These are phyloP conservation scores for Drosophila kikkawai DNA, from an alignment of 1,140 invertebrate genomes.

Conservation along the genomic window DNA sequence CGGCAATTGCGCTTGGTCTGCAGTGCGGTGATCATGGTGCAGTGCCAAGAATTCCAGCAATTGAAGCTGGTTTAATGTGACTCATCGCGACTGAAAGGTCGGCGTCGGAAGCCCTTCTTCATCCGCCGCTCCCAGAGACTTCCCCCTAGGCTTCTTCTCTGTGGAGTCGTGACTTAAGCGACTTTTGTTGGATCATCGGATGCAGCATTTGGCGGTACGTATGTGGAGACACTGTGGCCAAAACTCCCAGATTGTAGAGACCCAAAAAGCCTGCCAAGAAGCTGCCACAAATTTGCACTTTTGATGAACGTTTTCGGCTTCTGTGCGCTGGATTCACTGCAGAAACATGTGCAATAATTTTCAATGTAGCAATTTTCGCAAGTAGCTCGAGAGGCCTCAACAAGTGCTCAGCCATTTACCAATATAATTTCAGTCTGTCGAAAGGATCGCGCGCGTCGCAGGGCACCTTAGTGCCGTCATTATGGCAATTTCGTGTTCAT, in stretches of 20 bases:
- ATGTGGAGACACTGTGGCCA: slow-evolving; percentile 16
- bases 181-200: slow-evolving; percentile 50
- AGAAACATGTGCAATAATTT: slow-evolving; percentile 60
- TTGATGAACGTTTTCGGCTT: slow-evolving; percentile 61
- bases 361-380: slow-evolving; percentile 32
- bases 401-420: slow-evolving; percentile 62
- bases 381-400: slow-evolving; percentile 60
- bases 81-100: not conserved
- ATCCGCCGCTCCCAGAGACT: too few species aligned
- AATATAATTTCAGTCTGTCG: slow-evolving; percentile 55
- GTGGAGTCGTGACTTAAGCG: slow-evolving; percentile 55
- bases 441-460: slow-evolving; percentile 21
- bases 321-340: slow-evolving; percentile 52
- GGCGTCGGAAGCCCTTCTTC: not conserved
- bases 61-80: slow-evolving; percentile 5
- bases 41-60: not conserved
- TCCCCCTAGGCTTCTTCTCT: slow-evolving; percentile 4
- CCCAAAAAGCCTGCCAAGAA: slow-evolving; percentile 29
- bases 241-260: not conserved
- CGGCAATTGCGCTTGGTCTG: slow-evolving; percentile 15
- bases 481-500: slow-evolving; percentile 78
- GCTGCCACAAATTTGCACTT: slow-evolving; percentile 75
- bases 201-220: slow-evolving; percentile 20
- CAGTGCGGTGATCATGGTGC: not conserved
- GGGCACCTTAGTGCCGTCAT: slow-evolving; percentile 57